Percentiles rank a stretch among this genome's conserved stretches.
phyloP scores from a whole-genome alignment of 2,888 invertebrate genomes.

The Parnassius apollo region DNA sequence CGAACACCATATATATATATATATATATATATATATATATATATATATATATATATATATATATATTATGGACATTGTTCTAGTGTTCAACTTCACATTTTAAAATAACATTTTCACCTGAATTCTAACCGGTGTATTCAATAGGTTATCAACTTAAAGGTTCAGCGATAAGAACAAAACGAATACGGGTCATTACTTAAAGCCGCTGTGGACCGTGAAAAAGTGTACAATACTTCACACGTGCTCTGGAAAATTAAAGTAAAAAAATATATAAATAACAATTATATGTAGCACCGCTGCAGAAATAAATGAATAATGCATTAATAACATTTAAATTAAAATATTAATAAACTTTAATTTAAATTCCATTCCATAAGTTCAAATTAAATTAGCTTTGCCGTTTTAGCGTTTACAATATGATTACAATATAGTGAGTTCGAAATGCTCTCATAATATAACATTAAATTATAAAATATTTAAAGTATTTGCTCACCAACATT shows the following conservation, averaged over 20 bases:
- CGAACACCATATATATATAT: no score
- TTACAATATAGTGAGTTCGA: not conserved
- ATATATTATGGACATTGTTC: not conserved
- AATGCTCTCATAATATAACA: not conserved
- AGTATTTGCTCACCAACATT: not conserved
- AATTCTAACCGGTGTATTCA: not conserved
- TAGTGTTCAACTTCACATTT: not conserved
- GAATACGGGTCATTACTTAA: conserved; percentile 47
- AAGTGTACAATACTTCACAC: conserved; percentile 30
- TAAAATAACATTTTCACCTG: not conserved
- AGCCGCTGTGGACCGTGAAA: conserved; percentile 51
- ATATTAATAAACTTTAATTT: no score
- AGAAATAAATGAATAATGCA: no score
- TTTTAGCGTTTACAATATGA: not conserved
- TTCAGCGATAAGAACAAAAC: conserved; percentile 47
- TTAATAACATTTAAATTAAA: no score
- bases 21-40: no score
- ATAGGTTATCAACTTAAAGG: conserved; percentile 36
- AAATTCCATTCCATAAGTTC: conserved; percentile 37
- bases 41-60: no score
- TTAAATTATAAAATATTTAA: not conserved
- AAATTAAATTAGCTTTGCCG: not conserved
- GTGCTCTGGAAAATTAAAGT: no score
- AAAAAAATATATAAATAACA: no score
- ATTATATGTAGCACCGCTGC: no score